A percentile compares a stretch with the other conserved stretches of the same genome.
These are phyloP conservation scores for Catalaphyllia jardinei DNA, from an alignment of 64 coral and sea anemone genomes.

Conservation along the genomic window DNA sequence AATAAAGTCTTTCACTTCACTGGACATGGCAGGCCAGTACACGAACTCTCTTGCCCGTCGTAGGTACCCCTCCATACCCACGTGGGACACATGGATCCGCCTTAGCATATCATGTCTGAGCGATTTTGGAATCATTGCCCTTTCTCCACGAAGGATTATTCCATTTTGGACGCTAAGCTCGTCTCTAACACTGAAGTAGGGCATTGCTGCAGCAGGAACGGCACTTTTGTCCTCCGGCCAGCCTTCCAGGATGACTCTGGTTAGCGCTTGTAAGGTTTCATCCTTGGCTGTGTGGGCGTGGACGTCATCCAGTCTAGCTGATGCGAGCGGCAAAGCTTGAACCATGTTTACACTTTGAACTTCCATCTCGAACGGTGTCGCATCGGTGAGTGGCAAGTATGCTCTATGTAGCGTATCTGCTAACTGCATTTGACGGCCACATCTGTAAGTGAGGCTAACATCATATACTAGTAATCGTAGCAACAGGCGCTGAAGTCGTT, in stretches of 20 bases:
- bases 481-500: not conserved
- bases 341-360: no score
- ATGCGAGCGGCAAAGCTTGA: conserved; percentile 5
- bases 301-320: conserved; percentile 20
- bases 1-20: not conserved
- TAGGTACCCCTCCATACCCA: conserved; percentile 13
- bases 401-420: not conserved
- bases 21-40: not conserved
- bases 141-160: conserved; percentile 15
- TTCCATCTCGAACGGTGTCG: not conserved
- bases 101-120: conserved; percentile 16
- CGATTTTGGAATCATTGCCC: conserved; percentile 13
- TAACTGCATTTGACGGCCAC: not conserved
- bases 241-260: not conserved
- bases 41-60: not conserved
- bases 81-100: conserved; percentile 42
- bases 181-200: not conserved
- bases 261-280: conserved; percentile 8
- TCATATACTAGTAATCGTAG: not conserved
- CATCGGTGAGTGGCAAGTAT: not conserved
- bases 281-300: not conserved
- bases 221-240: conserved; percentile 22
- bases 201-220: not conserved
- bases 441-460: not conserved
- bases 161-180: conserved; percentile 34